Conservation (phyloP, 2,888 invertebrate species). For the Drosophila subquinaria region DNA sequence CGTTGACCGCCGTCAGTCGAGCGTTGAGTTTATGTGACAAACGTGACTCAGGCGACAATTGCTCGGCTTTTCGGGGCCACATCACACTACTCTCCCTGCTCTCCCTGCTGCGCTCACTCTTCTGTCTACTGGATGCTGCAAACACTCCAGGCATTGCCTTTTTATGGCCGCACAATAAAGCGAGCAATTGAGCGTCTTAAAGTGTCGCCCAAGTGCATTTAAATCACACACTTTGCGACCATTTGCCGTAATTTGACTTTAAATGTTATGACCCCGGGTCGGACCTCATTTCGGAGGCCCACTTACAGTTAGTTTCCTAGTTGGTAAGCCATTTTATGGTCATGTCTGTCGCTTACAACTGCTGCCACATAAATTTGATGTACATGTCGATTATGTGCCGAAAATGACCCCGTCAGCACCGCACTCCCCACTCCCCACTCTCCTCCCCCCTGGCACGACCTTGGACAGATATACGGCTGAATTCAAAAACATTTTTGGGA, state of each 20-base stretch:
- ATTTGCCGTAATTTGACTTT: constrained; percentile 83
- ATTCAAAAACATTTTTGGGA: constrained; percentile 21
- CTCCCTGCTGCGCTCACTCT: neutral
- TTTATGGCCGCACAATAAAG: constrained; percentile 81
- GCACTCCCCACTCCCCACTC: neutral
- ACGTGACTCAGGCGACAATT: constrained; percentile 82
- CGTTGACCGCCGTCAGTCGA: constrained; percentile 77
- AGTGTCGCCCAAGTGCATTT: constrained; percentile 83
- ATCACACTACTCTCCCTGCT: constrained; percentile 18
- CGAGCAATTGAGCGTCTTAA: constrained; percentile 82
- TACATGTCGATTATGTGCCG: constrained; percentile 79
- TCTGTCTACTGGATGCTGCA: constrained; percentile 7
- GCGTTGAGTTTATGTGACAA: constrained; percentile 79
- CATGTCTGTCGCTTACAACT: constrained; percentile 74
- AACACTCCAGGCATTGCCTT: constrained; percentile 47
- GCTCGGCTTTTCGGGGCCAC: constrained; percentile 68
- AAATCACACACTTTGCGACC: constrained; percentile 84
- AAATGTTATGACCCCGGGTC: constrained; percentile 75
- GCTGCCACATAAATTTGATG: constrained; percentile 76
- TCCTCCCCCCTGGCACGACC: constrained; percentile 34
- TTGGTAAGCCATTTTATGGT: constrained; percentile 70
- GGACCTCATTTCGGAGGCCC: constrained; percentile 21
- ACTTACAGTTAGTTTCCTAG: constrained; percentile 69
- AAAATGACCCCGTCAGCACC: constrained; percentile 46
- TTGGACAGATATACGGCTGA: constrained; percentile 24